These are phyloP conservation scores for Drosophila rellima DNA, from an alignment of 2,888 invertebrate genomes.

Conservation along the genomic window DNA sequence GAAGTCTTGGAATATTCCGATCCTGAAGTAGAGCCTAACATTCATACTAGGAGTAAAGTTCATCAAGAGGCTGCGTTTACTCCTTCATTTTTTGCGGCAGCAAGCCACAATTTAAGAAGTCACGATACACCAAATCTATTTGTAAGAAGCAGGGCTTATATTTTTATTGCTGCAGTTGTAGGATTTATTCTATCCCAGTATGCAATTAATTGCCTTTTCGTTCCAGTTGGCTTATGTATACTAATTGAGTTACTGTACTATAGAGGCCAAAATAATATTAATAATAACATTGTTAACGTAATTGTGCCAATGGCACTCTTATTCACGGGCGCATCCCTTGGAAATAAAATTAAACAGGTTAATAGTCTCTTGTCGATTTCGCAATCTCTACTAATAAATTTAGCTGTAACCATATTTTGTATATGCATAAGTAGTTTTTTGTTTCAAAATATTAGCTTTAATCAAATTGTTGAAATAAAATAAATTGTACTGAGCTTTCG, in stretches of 20 bases:
- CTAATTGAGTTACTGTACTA: conserved; percentile 45
- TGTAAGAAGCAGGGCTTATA: conserved; percentile 35
- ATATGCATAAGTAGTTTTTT: conserved; percentile 44
- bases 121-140: conserved; percentile 15
- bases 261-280: conserved; percentile 21
- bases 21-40: conserved; percentile 56
- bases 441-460: conserved; percentile 20
- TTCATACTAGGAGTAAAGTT: conserved; percentile 4
- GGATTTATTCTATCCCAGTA: conserved; percentile 50
- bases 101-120: background rate
- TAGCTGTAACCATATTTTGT: conserved; percentile 57
- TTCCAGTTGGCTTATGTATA: conserved; percentile 47
- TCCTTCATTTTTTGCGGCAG: conserved; percentile 4
- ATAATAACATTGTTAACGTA: conserved; percentile 25
- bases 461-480: conserved; percentile 37
- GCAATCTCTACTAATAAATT: conserved; percentile 42
- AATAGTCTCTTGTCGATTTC: conserved; percentile 37
- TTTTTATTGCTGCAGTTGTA: conserved; percentile 48
- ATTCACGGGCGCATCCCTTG: conserved; percentile 27
- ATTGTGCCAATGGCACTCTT: conserved; percentile 44
- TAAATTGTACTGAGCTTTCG: conserved; percentile 12
- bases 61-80: conserved; percentile 18
- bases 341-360: conserved; percentile 34
- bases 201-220: conserved; percentile 36
- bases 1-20: conserved; percentile 50